These are phyloP conservation scores for Synodontis membranacea DNA, from an alignment of 2,113 vertebrate species.

Conservation along the genomic window DNA sequence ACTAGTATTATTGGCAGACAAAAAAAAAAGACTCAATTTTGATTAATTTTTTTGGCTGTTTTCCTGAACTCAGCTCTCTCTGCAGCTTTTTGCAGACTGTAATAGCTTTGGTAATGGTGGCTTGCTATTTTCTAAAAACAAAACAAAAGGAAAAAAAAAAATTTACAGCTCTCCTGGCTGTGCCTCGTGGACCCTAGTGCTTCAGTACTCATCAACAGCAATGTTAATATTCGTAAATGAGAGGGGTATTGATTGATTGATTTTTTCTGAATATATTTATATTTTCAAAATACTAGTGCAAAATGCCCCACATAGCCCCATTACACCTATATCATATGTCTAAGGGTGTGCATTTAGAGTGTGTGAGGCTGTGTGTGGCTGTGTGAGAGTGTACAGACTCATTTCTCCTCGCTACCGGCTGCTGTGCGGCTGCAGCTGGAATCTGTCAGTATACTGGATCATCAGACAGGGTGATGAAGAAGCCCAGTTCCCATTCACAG, in stretches of 20 bases:
- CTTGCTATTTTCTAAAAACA: not conserved
- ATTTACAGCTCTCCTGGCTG: not conserved
- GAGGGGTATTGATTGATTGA: not conserved
- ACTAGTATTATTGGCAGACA: not conserved
- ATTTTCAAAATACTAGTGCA: not conserved
- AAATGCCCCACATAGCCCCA: not conserved
- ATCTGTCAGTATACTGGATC: conserved; percentile 50
- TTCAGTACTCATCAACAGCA: not conserved
- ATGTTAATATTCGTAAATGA: not conserved
- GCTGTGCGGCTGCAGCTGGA: conserved; percentile 51
- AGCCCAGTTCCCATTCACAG: conserved; percentile 41
- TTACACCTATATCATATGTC: not conserved
- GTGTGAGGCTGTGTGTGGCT: conserved; percentile 18
- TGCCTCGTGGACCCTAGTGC: not conserved
- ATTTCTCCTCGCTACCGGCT: conserved; percentile 33
- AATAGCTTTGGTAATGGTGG: not conserved
- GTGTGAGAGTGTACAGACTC: conserved; percentile 21
- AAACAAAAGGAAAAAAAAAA: too few species aligned
- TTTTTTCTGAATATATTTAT: not conserved
- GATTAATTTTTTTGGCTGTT: not conserved
- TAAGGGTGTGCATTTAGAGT: not conserved
- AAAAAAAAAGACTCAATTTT: not conserved
- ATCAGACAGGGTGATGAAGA: conserved; percentile 43
- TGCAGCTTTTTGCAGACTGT: not conserved
- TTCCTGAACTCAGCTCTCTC: not conserved